Base-by-base conservation (phyloP, 2,113 vertebrate species). In the Triplophysa dalaica region DNA sequence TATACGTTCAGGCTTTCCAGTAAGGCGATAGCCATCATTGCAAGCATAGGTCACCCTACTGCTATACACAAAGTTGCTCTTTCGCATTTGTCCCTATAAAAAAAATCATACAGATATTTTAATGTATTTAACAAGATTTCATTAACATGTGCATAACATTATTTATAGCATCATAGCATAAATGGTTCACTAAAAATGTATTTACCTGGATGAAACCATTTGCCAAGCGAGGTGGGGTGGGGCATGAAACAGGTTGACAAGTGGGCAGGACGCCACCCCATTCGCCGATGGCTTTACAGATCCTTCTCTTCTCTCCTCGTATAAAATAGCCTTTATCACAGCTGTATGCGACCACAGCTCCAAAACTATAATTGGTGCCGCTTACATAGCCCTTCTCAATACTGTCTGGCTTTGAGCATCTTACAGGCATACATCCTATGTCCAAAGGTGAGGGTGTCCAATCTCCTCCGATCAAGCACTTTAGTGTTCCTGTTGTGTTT, bases 321-420 rank as follows among this genome's bases (percentile, higher is more conserved):
- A 99, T 98, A 75, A 97, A 87, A 89, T 94, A 99, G 0, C 98
- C 98, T 22, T 91, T 95, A 85, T 94, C 92, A 86, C 98, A 99
- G 90, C 95, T 97, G 54, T 99, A 99, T 9, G 98, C 98, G 83
- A 99, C 93, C 80, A 98, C 80, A 0, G 97, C 95, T 69, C 96
- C 97, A 54, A 99, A 99, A 79, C 94, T 98, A 87, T 98, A 98
- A 90, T 98, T 95, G 12, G 90, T 87, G 3, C 96, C 98, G 14
- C 91, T 98, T 0, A 95, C 93, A 9, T 98, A 96, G 56, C 98
- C 98, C 24, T 94, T 93, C 72, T 85, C 90, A 8, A 99, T 94
- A 79, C 76, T 84, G 0, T 93, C 90, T 0, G 97, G 97, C 81
- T 92, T 93, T 85, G 96, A 94, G 0, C 98, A 99, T 81, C 97